Evolutionary conservation across 2,888 invertebrate species (phyloP), one percentile per base, ranked within the genome.

Genomic region (Gerris lacustris): DNA sequence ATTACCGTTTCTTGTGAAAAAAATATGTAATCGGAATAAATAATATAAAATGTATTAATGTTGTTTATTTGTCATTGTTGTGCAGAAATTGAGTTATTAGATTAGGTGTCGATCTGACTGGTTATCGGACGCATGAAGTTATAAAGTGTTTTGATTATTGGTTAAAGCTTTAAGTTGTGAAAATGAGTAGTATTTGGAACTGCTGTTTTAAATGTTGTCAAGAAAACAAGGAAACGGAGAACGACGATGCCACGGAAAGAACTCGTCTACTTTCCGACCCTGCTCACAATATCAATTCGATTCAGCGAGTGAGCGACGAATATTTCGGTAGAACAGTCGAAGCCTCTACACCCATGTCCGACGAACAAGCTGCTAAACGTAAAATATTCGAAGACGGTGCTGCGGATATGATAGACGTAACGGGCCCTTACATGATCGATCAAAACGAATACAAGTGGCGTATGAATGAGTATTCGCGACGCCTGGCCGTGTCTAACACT

Each of bases 141-240:
- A 2, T 31, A 31, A 31, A 31, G 31, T 31, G 31, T 2, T 1
- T 31, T 31, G 31, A 31, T 31, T 31, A 31, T 31, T 31, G 31
- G 1, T 31, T 31, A 31, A n/a, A n/a, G n/a, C n/a, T 31, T 4
- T 2, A 31, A 31, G 4, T 2, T 4, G 31, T 31, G 31, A 55
- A 55, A 55, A 55, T 55, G 55, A 55, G 15, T 55, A 55, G 55
- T 55, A 55, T 55, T 55, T 55, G 55, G 55, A 55, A 55, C 55
- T 55, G 55, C 15, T 55, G 55, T 55, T 55, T 55, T 55, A 2
- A 15, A 11, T 55, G 55, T 55, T 55, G 55, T 5, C 1, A 55
- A 55, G 55, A 55, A 9, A 55, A 55, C 15, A 55, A 55, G 15
- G 55, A 55, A 5, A 5, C 11, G 11, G 55, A 55, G 55, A 55